A percentile compares a stretch with the other conserved stretches of the same genome.
phyloP scores from a whole-genome alignment of 2,888 invertebrate species.

The Xylota sylvarum region DNA sequence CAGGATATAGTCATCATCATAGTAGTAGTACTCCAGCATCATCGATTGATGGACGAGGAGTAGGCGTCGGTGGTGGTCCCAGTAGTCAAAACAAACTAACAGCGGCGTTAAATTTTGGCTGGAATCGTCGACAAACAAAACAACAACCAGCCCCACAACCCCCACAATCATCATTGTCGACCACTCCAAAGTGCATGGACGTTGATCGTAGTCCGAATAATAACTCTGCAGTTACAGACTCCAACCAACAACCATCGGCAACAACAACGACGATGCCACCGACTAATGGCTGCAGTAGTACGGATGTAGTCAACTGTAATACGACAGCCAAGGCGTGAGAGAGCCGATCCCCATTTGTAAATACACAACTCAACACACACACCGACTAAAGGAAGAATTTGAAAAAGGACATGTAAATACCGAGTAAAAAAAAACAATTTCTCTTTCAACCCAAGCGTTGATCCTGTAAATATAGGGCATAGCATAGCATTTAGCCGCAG shows the following conservation, averaged over 20 bases:
- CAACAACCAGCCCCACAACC: constrained; percentile 59
- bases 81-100: constrained; percentile 80
- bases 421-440: neutral
- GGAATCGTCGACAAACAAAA: constrained; percentile 80
- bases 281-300: constrained; percentile 76
- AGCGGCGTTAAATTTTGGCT: constrained; percentile 82
- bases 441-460: constrained; percentile 29
- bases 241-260: constrained; percentile 78
- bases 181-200: constrained; percentile 49
- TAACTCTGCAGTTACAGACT: constrained; percentile 75
- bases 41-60: constrained; percentile 81
- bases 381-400: constrained; percentile 52
- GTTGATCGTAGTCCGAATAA: constrained; percentile 81
- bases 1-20: constrained; percentile 91
- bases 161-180: constrained; percentile 53
- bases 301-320: constrained; percentile 77
- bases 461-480: constrained; percentile 41
- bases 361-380: constrained; percentile 39
- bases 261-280: constrained; percentile 80
- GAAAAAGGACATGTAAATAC: constrained; percentile 64
- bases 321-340: constrained; percentile 70
- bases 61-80: constrained; percentile 77
- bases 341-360: constrained; percentile 57
- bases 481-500: constrained; percentile 54
- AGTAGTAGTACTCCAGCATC: constrained; percentile 82